Conservation (phyloP, 2,113 vertebrate genomes). For the Phrynosoma platyrhinos region DNA sequence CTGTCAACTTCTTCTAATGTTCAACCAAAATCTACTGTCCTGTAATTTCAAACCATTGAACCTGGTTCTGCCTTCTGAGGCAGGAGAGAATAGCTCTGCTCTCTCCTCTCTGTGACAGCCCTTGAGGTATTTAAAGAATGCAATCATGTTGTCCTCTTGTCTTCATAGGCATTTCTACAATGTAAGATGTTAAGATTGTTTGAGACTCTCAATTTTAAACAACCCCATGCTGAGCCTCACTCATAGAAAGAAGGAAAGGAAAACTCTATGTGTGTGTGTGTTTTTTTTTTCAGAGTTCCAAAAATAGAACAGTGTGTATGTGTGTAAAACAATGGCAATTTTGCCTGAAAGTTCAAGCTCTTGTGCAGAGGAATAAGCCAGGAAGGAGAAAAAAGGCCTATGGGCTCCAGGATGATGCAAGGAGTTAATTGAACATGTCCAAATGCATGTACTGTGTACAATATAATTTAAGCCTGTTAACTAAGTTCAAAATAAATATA, state of each 20-base stretch:
- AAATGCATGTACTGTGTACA: background rate
- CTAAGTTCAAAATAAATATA: background rate
- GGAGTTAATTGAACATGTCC: background rate
- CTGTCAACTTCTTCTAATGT: too few relatives aligned
- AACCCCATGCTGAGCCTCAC: too few relatives aligned
- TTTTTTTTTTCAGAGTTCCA: background rate
- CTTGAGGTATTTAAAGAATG: background rate
- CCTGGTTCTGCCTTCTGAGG: too few relatives aligned
- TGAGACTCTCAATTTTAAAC: background rate
- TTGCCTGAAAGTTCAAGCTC: background rate
- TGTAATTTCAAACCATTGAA: too few relatives aligned
- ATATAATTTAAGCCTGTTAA: background rate
- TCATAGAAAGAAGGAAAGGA: background rate
- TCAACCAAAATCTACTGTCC: too few relatives aligned
- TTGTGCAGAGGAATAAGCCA: background rate
- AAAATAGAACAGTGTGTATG: accelerated
- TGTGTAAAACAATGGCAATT: background rate
- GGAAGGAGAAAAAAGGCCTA: background rate
- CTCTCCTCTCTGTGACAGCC: too few relatives aligned
- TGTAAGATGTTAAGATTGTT: background rate
- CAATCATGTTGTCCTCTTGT: background rate
- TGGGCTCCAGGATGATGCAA: background rate
- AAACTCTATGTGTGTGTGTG: background rate
- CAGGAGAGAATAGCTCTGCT: too few relatives aligned
- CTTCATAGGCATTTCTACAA: background rate